Evolutionary conservation across 2,797 vertebrate genomes (phyloP).

Genomic region (Oreochromis grahami): DNA sequence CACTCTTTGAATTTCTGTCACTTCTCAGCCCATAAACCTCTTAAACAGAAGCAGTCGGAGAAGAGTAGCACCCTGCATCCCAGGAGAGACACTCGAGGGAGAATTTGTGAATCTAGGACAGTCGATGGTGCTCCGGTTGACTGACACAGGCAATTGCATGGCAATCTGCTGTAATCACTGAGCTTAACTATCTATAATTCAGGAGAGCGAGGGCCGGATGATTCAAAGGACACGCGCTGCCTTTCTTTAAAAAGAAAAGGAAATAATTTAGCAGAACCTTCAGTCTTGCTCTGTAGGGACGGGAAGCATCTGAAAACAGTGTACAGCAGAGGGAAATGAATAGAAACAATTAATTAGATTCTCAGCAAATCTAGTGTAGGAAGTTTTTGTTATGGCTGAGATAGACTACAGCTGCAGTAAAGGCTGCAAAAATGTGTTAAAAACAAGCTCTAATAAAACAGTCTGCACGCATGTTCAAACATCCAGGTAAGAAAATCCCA

Average conservation of each 20-base stretch:
- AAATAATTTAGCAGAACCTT: not conserved
- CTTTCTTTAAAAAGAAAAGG: not conserved
- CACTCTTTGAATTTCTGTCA: slow-evolving; percentile 7
- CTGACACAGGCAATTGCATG: slow-evolving; percentile 6
- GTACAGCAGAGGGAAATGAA: not conserved
- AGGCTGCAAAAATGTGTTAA: rapidly evolving
- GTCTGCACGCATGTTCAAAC: not conserved
- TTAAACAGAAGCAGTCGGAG: not conserved
- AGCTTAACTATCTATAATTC: slow-evolving; percentile 18
- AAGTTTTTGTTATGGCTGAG: not conserved
- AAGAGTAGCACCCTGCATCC: slow-evolving; percentile 7
- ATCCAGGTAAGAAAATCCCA: not conserved
- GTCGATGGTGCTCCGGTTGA: not conserved
- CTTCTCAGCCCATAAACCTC: slow-evolving; percentile 24
- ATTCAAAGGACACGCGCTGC: not conserved
- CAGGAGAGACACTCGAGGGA: slow-evolving; percentile 32
- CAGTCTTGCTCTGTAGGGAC: rapidly evolving
- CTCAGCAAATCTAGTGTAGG: not conserved
- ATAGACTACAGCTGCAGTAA: not conserved
- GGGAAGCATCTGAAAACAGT: not conserved
- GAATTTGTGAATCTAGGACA: slow-evolving; percentile 31
- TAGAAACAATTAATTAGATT: not conserved
- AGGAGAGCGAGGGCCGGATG: not conserved
- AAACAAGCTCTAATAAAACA: not conserved
- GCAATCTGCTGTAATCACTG: slow-evolving; percentile 35